Base-by-base conservation (phyloP, 2,888 invertebrate genomes). In the Idaea dimidiata region DNA sequence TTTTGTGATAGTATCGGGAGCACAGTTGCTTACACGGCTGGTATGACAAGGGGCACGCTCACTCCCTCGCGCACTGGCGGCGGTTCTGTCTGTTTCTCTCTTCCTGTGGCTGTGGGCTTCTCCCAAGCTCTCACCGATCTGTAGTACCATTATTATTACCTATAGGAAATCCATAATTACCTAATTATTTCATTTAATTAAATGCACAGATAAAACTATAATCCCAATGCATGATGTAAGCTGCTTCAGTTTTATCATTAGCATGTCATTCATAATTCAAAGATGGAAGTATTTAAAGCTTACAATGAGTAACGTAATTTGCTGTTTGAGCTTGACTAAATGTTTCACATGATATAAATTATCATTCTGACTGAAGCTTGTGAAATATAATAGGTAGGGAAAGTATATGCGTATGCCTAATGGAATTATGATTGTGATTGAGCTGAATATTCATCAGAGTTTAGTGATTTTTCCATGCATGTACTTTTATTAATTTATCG, bases 71-170 rank as follows among this genome's bases (percentile, higher is more conserved):
- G 89, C 91, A 89, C 91, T 89, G 87, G 88, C 92, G 92, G 91
- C 87, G 92, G 92, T 86, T 88, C 90, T 91, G 92, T 92, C 93
- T 93, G 93, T 92, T 91, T 88, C 93, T 93, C 93, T 93, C 93
- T 93, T 92, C 89, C 93, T 93, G 93, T 93, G 93, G 92, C 88
- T 86, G 89, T 88, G 91, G 91, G 89, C 84, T 84, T 86, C 80
- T 70, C 88, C 90, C 91, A 88, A 86, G 84, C 86, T 84, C 86
- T 84, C 85, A 81, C 86, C 87, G 84, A 81, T 66, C 75, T 71
- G 80, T 88, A 87, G 87, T 74, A 78, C 77, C 78, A 79, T 82
- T 78, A 79, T 71, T 57, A 67, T 65, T 64, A 65, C 62, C 62
- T 65, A 64, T 64, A 67, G 59, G 59, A 60, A 61, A 69, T 60